Conservation (phyloP, 1,140 invertebrate genomes). For the Brachionus koreanus region DNA sequence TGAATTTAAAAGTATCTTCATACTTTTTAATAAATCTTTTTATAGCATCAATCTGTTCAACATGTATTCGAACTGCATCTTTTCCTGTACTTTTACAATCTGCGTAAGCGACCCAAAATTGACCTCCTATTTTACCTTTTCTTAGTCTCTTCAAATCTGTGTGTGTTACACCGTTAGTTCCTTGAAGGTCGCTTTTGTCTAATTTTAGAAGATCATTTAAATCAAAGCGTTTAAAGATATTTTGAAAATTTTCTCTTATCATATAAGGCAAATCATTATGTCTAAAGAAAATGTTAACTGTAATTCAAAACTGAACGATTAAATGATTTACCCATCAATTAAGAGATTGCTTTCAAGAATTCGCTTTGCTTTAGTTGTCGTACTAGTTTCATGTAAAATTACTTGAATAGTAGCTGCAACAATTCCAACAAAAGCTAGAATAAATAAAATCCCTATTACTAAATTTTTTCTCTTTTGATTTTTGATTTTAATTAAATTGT, state of each 20-base stretch:
- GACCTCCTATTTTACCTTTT: slow-evolving; percentile 73
- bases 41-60: slow-evolving; percentile 81
- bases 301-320: background rate
- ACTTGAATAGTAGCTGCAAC: background rate
- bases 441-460: background rate
- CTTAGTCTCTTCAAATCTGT: slow-evolving; percentile 79
- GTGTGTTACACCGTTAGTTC: slow-evolving; percentile 52
- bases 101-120: slow-evolving; percentile 85
- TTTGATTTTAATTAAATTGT: background rate
- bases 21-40: slow-evolving; percentile 75
- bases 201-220: slow-evolving; percentile 5
- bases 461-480: background rate
- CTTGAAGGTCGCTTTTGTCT: background rate
- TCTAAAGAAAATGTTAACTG: background rate
- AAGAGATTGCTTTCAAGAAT: slow-evolving; percentile 1
- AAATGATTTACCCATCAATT: slow-evolving; percentile 9
- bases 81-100: slow-evolving; percentile 75
- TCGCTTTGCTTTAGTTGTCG: background rate
- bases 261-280: slow-evolving; percentile 36
- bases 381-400: background rate
- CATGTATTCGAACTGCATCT: slow-evolving; percentile 75
- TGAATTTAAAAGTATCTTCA: slow-evolving; percentile 71
- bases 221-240: slow-evolving; percentile 3
- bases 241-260: slow-evolving; percentile 40
- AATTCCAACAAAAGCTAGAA: background rate